Evolutionary conservation across 2,113 vertebrate genomes (phyloP).

Genomic region (Aspidoscelis tigris): DNA sequence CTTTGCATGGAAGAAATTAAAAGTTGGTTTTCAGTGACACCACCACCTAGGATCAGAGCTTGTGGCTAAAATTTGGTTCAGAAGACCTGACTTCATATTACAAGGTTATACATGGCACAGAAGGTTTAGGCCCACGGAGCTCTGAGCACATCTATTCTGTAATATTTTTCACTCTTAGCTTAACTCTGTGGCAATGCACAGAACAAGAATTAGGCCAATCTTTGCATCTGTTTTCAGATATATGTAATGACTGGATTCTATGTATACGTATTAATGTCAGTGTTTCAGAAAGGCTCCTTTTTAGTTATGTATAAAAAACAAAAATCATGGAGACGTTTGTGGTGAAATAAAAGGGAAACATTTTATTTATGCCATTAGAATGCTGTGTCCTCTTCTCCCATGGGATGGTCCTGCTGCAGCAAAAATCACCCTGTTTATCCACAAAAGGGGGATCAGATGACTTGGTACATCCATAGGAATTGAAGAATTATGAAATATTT

Average conservation of each 20-base stretch:
- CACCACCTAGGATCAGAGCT: background rate
- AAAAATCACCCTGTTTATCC: background rate
- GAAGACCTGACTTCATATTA: background rate
- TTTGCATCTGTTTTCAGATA: background rate
- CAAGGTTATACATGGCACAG: background rate
- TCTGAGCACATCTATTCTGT: background rate
- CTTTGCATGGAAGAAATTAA: fast-evolving
- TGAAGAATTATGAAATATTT: background rate
- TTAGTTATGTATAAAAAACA: background rate
- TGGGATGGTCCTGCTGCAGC: too few species aligned
- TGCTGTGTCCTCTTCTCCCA: background rate
- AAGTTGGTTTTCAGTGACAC: background rate
- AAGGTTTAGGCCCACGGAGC: background rate
- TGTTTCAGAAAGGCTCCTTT: slow-evolving; percentile 16
- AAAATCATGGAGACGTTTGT: background rate
- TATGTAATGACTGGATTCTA: background rate
- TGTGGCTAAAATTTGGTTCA: background rate
- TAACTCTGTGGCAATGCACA: background rate
- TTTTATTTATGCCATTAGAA: slow-evolving; percentile 5
- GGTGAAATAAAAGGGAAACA: background rate
- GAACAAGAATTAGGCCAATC: background rate
- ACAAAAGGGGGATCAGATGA: background rate
- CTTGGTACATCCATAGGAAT: background rate
- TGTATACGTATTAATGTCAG: background rate
- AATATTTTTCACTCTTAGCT: background rate